phyloP scores from a whole-genome alignment of 2,113 vertebrate species.

The Leucosticte australis region DNA sequence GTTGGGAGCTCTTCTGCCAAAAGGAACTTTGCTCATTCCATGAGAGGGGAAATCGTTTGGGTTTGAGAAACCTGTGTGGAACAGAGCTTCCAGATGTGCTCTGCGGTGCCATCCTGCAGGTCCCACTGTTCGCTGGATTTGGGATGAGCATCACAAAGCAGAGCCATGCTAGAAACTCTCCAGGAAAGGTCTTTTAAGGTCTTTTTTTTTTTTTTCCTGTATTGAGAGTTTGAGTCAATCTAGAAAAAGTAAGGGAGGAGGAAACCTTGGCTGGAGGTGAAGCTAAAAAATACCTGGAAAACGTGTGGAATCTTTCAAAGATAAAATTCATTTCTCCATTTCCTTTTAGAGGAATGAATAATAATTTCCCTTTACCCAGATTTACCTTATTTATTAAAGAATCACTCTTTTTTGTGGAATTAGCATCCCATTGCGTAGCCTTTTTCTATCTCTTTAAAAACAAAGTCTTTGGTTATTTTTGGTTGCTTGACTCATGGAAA shows the following conservation, averaged over 20 bases:
- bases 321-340: not conserved
- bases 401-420: not conserved
- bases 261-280: not conserved
- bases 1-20: not conserved
- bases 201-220: not conserved
- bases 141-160: not conserved
- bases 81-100: not conserved
- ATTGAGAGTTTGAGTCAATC: not conserved
- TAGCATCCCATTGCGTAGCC: not conserved
- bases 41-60: not conserved
- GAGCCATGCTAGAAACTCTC: not conserved
- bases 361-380: not conserved
- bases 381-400: not conserved
- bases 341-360: not conserved
- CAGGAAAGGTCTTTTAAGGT: not conserved
- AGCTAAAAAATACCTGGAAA: not conserved
- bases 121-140: fast-evolving
- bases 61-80: not conserved
- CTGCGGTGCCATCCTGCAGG: not conserved
- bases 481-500: not conserved
- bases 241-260: not conserved
- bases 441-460: not conserved
- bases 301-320: not conserved
- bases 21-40: not conserved
- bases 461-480: not conserved